phyloP scores from a whole-genome alignment of 2,888 invertebrate species.

The Alviniconcha strummeri region DNA sequence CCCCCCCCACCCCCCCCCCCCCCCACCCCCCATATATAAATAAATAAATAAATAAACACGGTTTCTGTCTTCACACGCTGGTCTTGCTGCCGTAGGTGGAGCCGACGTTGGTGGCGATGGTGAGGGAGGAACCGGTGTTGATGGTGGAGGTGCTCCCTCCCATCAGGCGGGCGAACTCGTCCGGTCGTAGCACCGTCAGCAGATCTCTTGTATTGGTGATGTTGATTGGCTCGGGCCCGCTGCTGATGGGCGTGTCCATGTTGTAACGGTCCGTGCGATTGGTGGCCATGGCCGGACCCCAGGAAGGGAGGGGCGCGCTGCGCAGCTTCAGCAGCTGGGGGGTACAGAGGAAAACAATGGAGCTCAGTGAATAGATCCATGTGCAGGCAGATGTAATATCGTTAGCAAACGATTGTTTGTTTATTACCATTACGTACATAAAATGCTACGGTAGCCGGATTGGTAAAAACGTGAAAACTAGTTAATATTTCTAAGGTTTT shows the following conservation, averaged over 20 bases:
- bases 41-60: too few species aligned
- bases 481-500: too few species aligned
- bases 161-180: slow-evolving; percentile 36
- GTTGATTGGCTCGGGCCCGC: slow-evolving; percentile 32
- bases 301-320: slow-evolving; percentile 38
- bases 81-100: slow-evolving; percentile 30
- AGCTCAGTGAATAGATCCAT: background rate
- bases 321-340: slow-evolving; percentile 38
- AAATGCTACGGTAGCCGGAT: too few species aligned
- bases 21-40: too few species aligned
- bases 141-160: slow-evolving; percentile 35
- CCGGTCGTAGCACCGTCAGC: slow-evolving; percentile 25
- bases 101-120: slow-evolving; percentile 30
- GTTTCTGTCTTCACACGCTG: slow-evolving; percentile 21
- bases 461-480: too few species aligned
- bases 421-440: too few species aligned
- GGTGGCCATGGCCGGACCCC: slow-evolving; percentile 41
- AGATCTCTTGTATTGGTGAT: slow-evolving; percentile 35
- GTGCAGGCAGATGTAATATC: background rate
- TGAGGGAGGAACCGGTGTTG: slow-evolving; percentile 35
- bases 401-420: too few species aligned
- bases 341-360: background rate
- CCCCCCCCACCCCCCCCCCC: too few species aligned
- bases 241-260: slow-evolving; percentile 20
- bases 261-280: slow-evolving; percentile 38